A percentile compares a stretch with the other conserved stretches of the same genome.
phyloP scores from a whole-genome alignment of 2,797 vertebrate genomes.

The Mormyrops boulengeri region DNA sequence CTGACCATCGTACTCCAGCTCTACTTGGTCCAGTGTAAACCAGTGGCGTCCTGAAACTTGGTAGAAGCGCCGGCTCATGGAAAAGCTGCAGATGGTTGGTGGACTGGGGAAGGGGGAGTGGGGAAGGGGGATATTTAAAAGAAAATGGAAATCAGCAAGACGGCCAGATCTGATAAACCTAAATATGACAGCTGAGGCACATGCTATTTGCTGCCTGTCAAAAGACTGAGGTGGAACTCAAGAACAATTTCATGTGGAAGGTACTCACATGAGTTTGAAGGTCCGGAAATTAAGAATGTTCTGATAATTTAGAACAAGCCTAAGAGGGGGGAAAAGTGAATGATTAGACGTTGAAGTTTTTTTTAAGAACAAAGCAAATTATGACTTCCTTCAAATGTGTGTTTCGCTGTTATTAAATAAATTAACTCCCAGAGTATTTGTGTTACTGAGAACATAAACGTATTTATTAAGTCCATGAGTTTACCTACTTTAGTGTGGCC shows the following conservation, averaged over 20 bases:
- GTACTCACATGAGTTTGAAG: constrained; percentile 25
- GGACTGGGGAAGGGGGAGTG: not conserved
- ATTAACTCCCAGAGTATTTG: not conserved
- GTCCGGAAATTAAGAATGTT: constrained; percentile 25
- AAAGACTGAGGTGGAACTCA: not conserved
- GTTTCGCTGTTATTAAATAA: not conserved
- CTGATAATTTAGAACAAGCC: constrained; percentile 57
- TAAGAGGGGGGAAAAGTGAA: constrained; percentile 32
- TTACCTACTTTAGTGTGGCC: not conserved
- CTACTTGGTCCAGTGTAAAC: constrained; percentile 70
- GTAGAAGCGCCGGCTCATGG: constrained; percentile 62
- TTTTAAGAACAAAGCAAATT: not conserved
- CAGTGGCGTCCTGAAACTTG: constrained; percentile 69
- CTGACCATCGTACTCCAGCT: constrained; percentile 62
- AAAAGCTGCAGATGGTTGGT: constrained; percentile 49
- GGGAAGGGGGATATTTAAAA: not conserved
- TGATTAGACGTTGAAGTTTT: not conserved
- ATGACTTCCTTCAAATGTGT: not conserved
- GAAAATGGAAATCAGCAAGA: not conserved
- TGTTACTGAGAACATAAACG: not conserved
- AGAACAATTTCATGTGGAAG: not conserved
- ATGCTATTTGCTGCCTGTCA: not conserved
- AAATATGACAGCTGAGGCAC: not conserved
- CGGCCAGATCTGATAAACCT: not conserved
- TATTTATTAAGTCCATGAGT: not conserved